Conservation (phyloP, 1,140 invertebrate genomes). For the Atta texana region DNA sequence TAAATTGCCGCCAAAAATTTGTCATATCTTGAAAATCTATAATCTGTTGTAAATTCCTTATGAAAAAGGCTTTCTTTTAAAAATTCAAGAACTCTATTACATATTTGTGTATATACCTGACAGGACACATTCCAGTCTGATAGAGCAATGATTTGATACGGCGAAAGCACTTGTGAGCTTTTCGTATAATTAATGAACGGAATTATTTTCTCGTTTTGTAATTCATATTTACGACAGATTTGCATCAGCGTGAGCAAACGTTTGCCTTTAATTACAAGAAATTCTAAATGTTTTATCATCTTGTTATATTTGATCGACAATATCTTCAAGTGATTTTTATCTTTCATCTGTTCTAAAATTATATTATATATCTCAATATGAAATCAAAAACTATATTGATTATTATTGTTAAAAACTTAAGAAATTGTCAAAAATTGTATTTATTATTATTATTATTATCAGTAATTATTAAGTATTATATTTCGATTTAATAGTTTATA, state of each 20-base stretch:
- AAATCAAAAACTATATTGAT: background rate
- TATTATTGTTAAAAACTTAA: too few relatives aligned
- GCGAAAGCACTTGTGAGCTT: background rate
- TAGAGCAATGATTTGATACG: background rate
- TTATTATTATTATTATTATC: too few relatives aligned
- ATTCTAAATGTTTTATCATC: slow-evolving; percentile 29
- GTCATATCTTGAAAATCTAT: slow-evolving; percentile 50
- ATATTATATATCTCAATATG: slow-evolving; percentile 2
- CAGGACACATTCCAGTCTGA: background rate
- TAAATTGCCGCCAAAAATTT: slow-evolving; percentile 72
- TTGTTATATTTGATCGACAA: slow-evolving; percentile 74
- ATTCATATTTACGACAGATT: slow-evolving; percentile 81
- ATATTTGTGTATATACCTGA: slow-evolving; percentile 8
- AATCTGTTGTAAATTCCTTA: slow-evolving; percentile 51
- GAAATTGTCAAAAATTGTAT: background rate
- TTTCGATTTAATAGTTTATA: background rate
- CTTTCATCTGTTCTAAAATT: slow-evolving; percentile 74
- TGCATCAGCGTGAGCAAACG: slow-evolving; percentile 63
- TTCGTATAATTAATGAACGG: slow-evolving; percentile 27
- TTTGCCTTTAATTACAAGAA: slow-evolving; percentile 51
- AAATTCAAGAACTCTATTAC: slow-evolving; percentile 2
- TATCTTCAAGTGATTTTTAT: slow-evolving; percentile 72
- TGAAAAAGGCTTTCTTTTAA: background rate
- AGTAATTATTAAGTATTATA: background rate
- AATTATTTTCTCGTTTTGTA: slow-evolving; percentile 75